Conservation (phyloP, 2,888 invertebrate genomes). For the Oligia strigilis region DNA sequence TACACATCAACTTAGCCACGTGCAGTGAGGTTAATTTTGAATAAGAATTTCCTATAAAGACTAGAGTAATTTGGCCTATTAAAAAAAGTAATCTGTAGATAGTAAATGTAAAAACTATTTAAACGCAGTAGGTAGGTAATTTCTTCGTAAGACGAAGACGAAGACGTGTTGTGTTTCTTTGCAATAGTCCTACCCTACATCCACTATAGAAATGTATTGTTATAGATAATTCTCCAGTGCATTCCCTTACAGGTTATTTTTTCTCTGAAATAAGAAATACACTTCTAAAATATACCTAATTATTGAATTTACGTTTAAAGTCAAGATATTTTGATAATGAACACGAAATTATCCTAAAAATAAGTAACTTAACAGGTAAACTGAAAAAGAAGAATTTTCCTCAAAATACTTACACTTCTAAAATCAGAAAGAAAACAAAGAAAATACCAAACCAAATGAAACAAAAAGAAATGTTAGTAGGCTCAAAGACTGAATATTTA, state of each 20-base stretch:
- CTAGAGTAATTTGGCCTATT: background rate
- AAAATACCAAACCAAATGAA: constrained; percentile 29
- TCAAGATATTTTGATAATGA: background rate
- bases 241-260: background rate
- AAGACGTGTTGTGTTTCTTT: background rate
- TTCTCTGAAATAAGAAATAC: background rate
- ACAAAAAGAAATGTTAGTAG: constrained; percentile 30
- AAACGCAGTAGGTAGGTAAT: background rate
- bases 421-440: background rate
- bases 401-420: constrained; percentile 29
- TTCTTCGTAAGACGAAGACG: background rate
- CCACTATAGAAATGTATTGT: background rate
- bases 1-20: constrained; percentile 63
- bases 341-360: background rate
- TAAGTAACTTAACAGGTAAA: background rate
- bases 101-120: background rate
- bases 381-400: background rate
- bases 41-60: background rate
- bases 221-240: background rate
- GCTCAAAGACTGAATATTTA: constrained; percentile 44
- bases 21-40: constrained; percentile 19
- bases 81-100: background rate
- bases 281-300: background rate
- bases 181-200: background rate
- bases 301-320: background rate